Evolutionary conservation across 2,888 invertebrate species (phyloP).

Genomic region (Nomada fucata): DNA sequence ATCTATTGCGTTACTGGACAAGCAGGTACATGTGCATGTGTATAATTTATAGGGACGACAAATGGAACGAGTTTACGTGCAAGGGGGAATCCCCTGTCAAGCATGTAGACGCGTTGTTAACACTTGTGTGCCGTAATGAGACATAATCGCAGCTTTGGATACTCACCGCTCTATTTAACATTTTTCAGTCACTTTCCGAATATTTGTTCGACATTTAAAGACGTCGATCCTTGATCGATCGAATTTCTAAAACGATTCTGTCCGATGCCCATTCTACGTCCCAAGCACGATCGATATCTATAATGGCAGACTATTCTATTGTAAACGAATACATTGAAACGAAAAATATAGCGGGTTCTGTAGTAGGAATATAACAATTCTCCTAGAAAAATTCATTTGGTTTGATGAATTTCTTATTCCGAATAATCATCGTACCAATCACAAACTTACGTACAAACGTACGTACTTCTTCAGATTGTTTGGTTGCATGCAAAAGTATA

Average conservation of each 20-base stretch:
- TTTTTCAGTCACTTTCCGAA: neutral
- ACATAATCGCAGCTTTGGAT: conserved; percentile 64
- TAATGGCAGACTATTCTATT: conserved; percentile 14
- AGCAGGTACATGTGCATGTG: neutral
- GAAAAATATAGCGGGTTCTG: neutral
- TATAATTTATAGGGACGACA: conserved; percentile 1
- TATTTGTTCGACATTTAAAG: conserved; percentile 5
- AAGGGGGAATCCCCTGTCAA: neutral
- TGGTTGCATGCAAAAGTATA: neutral
- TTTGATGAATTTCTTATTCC: neutral
- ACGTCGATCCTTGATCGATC: conserved; percentile 8
- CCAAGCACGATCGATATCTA: conserved; percentile 24
- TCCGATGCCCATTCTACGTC: conserved; percentile 16
- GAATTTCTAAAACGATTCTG: conserved; percentile 37
- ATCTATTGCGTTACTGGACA: conserved; percentile 52
- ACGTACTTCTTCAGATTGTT: neutral
- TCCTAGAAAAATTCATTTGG: neutral
- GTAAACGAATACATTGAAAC: conserved; percentile 10
- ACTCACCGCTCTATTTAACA: neutral
- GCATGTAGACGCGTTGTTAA: conserved; percentile 8
- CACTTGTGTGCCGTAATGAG: conserved; percentile 54
- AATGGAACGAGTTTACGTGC: neutral
- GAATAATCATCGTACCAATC: neutral
- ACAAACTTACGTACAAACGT: neutral
- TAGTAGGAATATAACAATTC: neutral